Evolutionary conservation across 2,113 vertebrate genomes (phyloP).

Genomic region (Macaca nemestrina): DNA sequence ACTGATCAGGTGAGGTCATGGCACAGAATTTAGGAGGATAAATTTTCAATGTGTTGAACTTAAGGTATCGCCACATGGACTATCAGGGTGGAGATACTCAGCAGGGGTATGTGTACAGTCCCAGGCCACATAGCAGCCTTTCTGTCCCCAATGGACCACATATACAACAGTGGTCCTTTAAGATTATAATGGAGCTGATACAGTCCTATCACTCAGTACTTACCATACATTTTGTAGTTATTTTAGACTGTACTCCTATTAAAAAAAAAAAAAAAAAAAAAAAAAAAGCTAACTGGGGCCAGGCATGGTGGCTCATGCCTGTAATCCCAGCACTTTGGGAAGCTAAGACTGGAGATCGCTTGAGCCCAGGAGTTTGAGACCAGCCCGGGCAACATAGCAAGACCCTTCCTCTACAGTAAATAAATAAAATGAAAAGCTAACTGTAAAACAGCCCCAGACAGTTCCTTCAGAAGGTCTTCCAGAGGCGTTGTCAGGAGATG

Average conservation of each 20-base stretch:
- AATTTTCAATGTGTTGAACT: neutral
- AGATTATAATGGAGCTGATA: neutral
- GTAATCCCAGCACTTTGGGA: too few relatives aligned
- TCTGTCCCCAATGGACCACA: neutral
- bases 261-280: neutral
- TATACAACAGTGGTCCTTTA: neutral
- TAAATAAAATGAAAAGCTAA: neutral
- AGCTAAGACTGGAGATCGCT: too few relatives aligned
- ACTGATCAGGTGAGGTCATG: neutral
- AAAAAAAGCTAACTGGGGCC: too few relatives aligned
- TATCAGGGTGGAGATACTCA: neutral
- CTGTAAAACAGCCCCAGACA: neutral
- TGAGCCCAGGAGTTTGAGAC: too few relatives aligned
- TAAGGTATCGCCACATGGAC: neutral
- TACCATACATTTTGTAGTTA: neutral
- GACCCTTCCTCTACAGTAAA: too few relatives aligned
- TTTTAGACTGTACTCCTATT: neutral
- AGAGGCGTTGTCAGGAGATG: neutral
- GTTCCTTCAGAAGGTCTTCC: neutral
- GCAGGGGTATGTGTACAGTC: neutral
- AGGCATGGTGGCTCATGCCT: too few relatives aligned
- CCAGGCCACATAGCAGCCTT: too few relatives aligned
- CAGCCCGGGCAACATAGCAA: too few relatives aligned
- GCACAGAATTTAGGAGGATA: neutral
- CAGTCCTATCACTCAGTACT: neutral